Percentiles rank a stretch among this genome's conserved stretches.
These are phyloP conservation scores for Anguilla japonica DNA, from an alignment of 2,113 vertebrate genomes.

Conservation along the genomic window DNA sequence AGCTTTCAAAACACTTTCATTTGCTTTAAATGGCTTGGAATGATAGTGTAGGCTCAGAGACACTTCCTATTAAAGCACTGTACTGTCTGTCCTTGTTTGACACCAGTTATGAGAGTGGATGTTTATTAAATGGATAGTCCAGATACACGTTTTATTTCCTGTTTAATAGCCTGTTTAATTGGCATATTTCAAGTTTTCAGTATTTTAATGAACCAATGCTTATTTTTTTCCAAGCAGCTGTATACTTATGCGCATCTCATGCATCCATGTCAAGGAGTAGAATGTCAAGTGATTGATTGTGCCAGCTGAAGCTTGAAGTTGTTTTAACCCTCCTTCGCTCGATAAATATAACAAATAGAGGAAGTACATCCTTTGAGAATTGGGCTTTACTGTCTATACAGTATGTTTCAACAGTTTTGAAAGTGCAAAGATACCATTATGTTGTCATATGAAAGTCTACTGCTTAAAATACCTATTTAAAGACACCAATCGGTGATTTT, in stretches of 20 bases:
- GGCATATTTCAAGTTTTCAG: background rate
- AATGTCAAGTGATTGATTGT: background rate
- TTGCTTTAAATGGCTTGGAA: background rate
- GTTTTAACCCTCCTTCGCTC: background rate
- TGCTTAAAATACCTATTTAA: too few species aligned
- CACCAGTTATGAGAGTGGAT: background rate
- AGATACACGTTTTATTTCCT: background rate
- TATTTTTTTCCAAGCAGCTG: background rate
- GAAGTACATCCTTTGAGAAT: background rate
- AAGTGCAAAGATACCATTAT: too few species aligned
- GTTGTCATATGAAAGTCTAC: too few species aligned
- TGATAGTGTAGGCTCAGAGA: background rate
- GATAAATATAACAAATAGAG: background rate
- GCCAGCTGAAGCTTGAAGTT: background rate
- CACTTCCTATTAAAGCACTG: background rate
- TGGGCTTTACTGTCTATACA: too few species aligned
- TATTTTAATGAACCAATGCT: background rate
- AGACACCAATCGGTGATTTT: too few species aligned
- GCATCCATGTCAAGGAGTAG: background rate
- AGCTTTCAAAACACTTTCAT: slow-evolving; percentile 3
- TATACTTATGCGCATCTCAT: background rate
- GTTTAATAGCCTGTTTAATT: background rate
- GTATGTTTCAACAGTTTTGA: too few species aligned
- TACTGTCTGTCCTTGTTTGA: background rate
- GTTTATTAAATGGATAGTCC: background rate